Base-by-base conservation (phyloP, 2,888 invertebrate species). In the Rhingia campestris region DNA sequence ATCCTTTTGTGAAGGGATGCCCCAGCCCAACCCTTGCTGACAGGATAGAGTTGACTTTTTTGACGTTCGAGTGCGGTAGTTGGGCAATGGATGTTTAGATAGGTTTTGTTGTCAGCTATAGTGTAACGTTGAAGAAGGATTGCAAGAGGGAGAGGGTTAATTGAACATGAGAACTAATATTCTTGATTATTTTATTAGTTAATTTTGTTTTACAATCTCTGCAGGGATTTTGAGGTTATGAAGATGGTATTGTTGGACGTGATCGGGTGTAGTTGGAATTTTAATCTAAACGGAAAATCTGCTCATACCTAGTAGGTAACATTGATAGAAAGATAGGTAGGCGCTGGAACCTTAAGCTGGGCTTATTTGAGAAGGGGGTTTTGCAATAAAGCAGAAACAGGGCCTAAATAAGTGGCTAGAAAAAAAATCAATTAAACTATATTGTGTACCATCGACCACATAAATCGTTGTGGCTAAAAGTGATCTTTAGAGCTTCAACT, bases 141-240 rank as follows among this genome's bases (percentile, higher is more conserved):
- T 22, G 22, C 22, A 2, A 22, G 41, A 0, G 37, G 43, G 45
- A 7, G 70, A 72, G 76, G 81, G 77, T 84, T 80, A 80, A 80
- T 80, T 84, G 75, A 70, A 84, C 80, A 47, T 49, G 74, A 75
- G 53, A 66, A 66, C 69, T 74, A 66, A 84, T 84, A 84, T 70
- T 70, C 66, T 70, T 80, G 84, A 75, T 70, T 75, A 75, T 74
- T 84, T 70, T 74, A 70, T 80, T 84, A 84, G 80, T 80, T 84
- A 70, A 80, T 84, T 80, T 39, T 59, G 64, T 47, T 73, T 82
- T 53, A 51, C 41, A 30, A 54, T 45, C 54, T 12, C 41, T 59
- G 32, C 37, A 63, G 61, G 22, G 41, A 53, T 58, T 32, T 54
- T n/a, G 4, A 33, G 14, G 22, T 64, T 9, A 6, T n/a, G 12